Evolutionary conservation across 2,113 vertebrate genomes (phyloP).

Genomic region (Empidonax traillii): DNA sequence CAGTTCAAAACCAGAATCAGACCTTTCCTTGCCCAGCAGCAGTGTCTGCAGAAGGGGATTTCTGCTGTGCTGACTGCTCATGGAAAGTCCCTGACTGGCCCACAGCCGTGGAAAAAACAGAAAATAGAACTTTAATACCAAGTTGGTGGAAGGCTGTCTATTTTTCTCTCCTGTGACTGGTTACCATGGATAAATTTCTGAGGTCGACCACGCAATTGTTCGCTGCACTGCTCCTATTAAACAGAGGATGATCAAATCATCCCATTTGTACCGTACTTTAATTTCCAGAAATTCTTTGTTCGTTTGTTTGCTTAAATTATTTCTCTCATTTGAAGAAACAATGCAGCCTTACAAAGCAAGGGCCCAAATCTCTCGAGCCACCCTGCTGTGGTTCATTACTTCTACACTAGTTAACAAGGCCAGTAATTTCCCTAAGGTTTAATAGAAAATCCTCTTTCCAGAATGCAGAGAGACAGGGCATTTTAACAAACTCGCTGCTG

Average conservation of each 20-base stretch:
- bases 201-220: constrained; percentile 52
- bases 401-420: constrained; percentile 22
- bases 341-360: neutral
- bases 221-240: neutral
- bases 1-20: neutral
- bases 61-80: neutral
- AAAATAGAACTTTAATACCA: constrained; percentile 42
- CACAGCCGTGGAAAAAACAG: neutral
- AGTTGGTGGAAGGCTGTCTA: constrained; percentile 43
- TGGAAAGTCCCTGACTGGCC: constrained; percentile 47
- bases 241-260: constrained; percentile 39
- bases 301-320: constrained; percentile 64
- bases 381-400: constrained; percentile 48
- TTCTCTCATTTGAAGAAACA: constrained; percentile 63
- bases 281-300: constrained; percentile 63
- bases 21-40: neutral
- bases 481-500: neutral
- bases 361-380: constrained; percentile 33
- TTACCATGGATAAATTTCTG: constrained; percentile 64
- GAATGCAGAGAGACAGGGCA: neutral
- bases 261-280: neutral
- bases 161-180: constrained; percentile 45
- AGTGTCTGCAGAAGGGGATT: constrained; percentile 7
- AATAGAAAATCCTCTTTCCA: constrained; percentile 37
- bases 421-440: constrained; percentile 57